Base-by-base conservation (phyloP, 2,113 vertebrate species). In the Ammodytes dubius region DNA sequence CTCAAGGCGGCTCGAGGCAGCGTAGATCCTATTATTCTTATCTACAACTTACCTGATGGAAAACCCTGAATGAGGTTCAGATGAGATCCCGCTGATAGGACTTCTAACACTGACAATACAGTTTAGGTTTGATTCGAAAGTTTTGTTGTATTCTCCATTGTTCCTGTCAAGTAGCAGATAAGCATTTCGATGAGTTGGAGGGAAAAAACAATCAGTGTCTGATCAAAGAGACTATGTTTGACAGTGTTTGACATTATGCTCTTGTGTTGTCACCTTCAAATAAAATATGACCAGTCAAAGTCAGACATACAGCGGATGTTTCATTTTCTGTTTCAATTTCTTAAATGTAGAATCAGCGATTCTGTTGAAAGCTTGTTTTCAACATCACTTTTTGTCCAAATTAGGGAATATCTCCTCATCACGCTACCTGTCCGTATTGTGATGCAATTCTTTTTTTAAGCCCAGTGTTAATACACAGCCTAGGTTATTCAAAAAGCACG, bases 11-110 rank as follows among this genome's bases (percentile, higher is more conserved):
- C 71, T 83, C 61, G 65, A 81, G 56, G 86, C 64, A 59, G 67
- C 74, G 86, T 89, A 79, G 77, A 76, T 86, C 60, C 77, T 53
- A 87, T 92, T 85, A 88, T 84, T 92, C 82, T 91, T 91, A 91
- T 91, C 90, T 87, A 43, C 67, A 70, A 77, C 81, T 70, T 56
- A 70, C 81, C 85, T 88, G 85, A 93, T 91, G 77, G 81, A 85
- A 90, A 87, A 83, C 79, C 77, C 71, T 74, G 78, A 88, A 88
- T 88, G 63, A 75, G 74, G 86, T 88, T 91, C 84, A 88, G 83
- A 88, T 86, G 59, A 84, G 83, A 91, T 90, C n/a, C 1, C 0
- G 0, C 7, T 40, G 79, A 86, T 88, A 85, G 71, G 60, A 82
- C 73, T 84, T 86, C 69, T 60, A 39, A 72, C 68, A 84, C 65